Evolutionary conservation across 2,888 invertebrate genomes (phyloP).

Genomic region (Ligdia adustata): DNA sequence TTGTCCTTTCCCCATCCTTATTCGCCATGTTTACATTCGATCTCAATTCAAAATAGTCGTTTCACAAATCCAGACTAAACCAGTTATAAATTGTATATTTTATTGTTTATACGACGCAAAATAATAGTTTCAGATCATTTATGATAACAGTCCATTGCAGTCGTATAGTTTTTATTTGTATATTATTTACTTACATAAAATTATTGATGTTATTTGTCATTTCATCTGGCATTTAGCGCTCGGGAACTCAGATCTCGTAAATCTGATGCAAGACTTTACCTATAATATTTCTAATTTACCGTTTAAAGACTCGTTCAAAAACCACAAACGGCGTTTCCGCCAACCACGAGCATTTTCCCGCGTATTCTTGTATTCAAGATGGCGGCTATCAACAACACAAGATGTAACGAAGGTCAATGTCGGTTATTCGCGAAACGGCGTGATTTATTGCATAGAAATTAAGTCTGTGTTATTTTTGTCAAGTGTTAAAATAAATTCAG

Average conservation of each 20-base stretch:
- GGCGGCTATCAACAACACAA: conserved; percentile 40
- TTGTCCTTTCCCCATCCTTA: conserved; percentile 8
- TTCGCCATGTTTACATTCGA: conserved; percentile 7
- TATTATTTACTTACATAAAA: no score
- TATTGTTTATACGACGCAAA: no score
- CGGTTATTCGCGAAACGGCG: conserved; percentile 35
- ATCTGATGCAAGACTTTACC: no score
- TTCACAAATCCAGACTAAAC: conserved; percentile 5
- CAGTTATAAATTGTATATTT: conserved; percentile 16
- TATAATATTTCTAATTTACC: no score
- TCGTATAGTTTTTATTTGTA: no score
- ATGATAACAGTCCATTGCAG: no score
- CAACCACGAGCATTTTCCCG: conserved; percentile 36
- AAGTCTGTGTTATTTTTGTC: conserved; percentile 21
- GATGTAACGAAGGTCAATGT: conserved; percentile 52
- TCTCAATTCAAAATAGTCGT: conserved; percentile 4
- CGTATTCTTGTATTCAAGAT: conserved; percentile 46
- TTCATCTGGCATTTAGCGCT: no score
- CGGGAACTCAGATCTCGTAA: no score
- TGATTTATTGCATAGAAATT: conserved; percentile 30
- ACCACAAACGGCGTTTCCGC: conserved; percentile 22
- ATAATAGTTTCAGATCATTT: no score
- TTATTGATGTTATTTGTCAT: neutral
- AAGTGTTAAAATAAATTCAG: conserved; percentile 7
- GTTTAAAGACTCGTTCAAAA: conserved; percentile 26